phyloP scores from a whole-genome alignment of 2,797 vertebrate species.

The Gymnodraco acuticeps region DNA sequence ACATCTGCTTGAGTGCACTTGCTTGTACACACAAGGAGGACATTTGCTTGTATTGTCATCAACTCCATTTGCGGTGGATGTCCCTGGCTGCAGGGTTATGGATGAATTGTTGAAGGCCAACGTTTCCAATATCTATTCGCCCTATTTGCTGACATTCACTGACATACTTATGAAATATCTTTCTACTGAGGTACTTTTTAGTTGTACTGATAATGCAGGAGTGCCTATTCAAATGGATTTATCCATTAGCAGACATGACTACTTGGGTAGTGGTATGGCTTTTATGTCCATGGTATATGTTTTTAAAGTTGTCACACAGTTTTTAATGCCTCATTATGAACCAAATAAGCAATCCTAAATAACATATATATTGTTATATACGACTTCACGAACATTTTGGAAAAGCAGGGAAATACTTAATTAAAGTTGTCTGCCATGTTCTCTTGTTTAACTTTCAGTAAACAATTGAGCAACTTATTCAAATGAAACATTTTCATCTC shows the following conservation, averaged over 20 bases:
- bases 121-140: constrained; percentile 25
- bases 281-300: background rate
- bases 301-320: background rate
- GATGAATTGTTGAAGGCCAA: constrained; percentile 60
- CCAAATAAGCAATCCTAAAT: background rate
- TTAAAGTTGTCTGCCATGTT: background rate
- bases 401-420: constrained; percentile 1
- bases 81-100: constrained; percentile 67
- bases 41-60: constrained; percentile 80
- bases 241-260: background rate
- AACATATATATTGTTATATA: background rate
- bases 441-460: constrained; percentile 4
- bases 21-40: constrained; percentile 76
- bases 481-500: constrained; percentile 40
- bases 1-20: constrained; percentile 80
- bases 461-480: background rate
- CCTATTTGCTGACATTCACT: constrained; percentile 45
- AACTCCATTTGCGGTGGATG: constrained; percentile 65
- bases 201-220: constrained; percentile 1
- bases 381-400: background rate
- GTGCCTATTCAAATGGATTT: constrained; percentile 2
- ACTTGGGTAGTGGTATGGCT: background rate
- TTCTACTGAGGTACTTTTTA: constrained; percentile 3
- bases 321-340: background rate
- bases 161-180: constrained; percentile 19